Evolutionary conservation across 2,113 vertebrate genomes (phyloP), one percentile per base, ranked within the genome.

Genomic region (Acanthochromis polyacanthus): DNA sequence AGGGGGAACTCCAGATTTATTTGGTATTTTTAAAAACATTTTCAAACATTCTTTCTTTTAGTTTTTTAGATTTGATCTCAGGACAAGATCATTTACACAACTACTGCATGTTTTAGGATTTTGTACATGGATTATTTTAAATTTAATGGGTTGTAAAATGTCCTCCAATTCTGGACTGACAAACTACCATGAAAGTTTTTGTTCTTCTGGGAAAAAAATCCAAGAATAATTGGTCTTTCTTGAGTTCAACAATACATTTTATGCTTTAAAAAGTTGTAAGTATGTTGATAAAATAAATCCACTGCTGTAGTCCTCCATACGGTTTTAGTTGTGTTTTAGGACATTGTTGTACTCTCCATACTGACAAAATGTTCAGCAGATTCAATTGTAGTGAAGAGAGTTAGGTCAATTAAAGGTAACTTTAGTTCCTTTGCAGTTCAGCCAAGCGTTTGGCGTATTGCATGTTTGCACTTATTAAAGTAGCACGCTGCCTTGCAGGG

Each of bases 401-500:
- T 28, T 52, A 45, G 52, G 48, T 68, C 20, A 15, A 22, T 68
- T 53, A 58, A 58, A 8, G 28, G 10, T 22, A 56, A n/a, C 48
- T 10, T 22, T 8, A 7, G 5, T 23, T 23, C 59, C 30, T 55
- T 58, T 19, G 58, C n/a, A 55, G 43, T 43, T 64, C 48, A 71
- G 48, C 22, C 28, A 67, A 25, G 66, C 16, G 2, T 71, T 45
- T 12, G 22, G 3, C 43, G 50, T 38, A 16, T 50, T 63, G 71
- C 28, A 5, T 4, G 25, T 19, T 30, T 55, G 32, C 53, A 70
- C 25, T 63, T 56, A 78, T 79, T 73, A 73, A 76, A 81, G 40
- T 64, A 25, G 9, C 48, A 51, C 9, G 32, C 2, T 12, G 59
- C 40, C 53, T 80, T 67, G 8, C 14, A 53, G n/a, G 75, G 32